phyloP scores from a whole-genome alignment of 30 jellyfish, hydroid and myxozoan species.

The Aurelia sp. region DNA sequence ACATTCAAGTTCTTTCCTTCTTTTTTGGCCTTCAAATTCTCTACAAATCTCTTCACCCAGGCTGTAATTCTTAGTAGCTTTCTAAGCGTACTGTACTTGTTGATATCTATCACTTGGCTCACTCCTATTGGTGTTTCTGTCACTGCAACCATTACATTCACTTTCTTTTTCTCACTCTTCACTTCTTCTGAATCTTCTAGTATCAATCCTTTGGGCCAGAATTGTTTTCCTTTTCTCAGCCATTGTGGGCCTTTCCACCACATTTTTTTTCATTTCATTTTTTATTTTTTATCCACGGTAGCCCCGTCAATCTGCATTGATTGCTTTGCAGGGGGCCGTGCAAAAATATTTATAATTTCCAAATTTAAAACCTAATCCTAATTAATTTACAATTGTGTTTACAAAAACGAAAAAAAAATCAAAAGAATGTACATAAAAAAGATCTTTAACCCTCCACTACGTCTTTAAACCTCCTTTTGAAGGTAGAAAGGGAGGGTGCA shows the following conservation, averaged over 20 bases:
- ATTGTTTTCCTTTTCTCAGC: slow-evolving; percentile 31
- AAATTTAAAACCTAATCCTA: no score
- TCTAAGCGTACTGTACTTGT: slow-evolving; percentile 16
- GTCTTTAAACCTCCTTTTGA: no score
- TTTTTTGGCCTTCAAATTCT: slow-evolving; percentile 23
- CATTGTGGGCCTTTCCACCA: slow-evolving; percentile 80
- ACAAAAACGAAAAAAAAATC: no score
- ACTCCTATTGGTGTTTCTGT: slow-evolving; percentile 1
- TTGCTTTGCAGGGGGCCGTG: no score
- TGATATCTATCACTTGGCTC: slow-evolving; percentile 23
- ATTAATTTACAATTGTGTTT: no score
- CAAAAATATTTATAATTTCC: no score
- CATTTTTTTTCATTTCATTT: no score
- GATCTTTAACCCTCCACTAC: no score
- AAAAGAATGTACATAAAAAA: no score
- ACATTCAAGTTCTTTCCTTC: slow-evolving; percentile 10
- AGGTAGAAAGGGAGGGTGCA: no score
- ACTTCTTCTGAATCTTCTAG: slow-evolving; percentile 40
- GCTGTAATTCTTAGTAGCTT: slow-evolving; percentile 62
- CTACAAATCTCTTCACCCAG: slow-evolving; percentile 20
- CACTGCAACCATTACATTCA: slow-evolving; percentile 8
- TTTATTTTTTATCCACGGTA: no score
- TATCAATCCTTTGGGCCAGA: slow-evolving; percentile 40
- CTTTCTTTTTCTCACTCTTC: slow-evolving; percentile 27
- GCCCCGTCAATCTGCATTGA: no score